Conservation (phyloP, 2,888 invertebrate species). For the Hedya salicella region DNA sequence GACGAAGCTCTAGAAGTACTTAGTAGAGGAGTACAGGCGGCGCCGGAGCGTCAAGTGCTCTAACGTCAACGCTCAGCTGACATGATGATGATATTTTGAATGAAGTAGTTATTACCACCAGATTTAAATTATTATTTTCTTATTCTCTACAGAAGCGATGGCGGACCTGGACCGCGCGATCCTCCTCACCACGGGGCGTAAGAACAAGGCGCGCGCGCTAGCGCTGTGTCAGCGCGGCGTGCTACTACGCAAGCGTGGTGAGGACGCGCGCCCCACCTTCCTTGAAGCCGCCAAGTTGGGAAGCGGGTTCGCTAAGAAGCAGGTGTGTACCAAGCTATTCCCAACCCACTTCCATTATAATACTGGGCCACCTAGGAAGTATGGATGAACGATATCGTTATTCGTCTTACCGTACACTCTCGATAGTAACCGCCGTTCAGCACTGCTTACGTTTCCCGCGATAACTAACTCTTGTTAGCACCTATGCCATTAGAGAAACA, state of each 20-base stretch:
- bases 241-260: constrained; percentile 88
- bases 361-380: no score
- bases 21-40: constrained; percentile 85
- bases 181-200: constrained; percentile 85
- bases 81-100: no score
- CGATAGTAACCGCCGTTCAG: no score
- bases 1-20: constrained; percentile 87
- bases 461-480: no score
- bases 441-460: no score
- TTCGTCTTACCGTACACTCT: no score
- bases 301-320: constrained; percentile 94
- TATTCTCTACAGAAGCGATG: constrained; percentile 89
- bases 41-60: constrained; percentile 90
- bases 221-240: constrained; percentile 94
- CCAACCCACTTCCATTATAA: no score
- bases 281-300: constrained; percentile 92
- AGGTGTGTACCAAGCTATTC: no score
- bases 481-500: no score
- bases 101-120: no score
- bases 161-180: constrained; percentile 91
- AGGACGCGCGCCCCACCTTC: constrained; percentile 91
- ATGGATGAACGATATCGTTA: no score
- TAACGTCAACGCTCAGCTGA: constrained; percentile 96
- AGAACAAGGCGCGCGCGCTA: constrained; percentile 89
- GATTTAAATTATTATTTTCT: no score